Base-by-base conservation (phyloP, 92 coral and sea anemone genomes). In the Hydrozoanthus gracilis region DNA sequence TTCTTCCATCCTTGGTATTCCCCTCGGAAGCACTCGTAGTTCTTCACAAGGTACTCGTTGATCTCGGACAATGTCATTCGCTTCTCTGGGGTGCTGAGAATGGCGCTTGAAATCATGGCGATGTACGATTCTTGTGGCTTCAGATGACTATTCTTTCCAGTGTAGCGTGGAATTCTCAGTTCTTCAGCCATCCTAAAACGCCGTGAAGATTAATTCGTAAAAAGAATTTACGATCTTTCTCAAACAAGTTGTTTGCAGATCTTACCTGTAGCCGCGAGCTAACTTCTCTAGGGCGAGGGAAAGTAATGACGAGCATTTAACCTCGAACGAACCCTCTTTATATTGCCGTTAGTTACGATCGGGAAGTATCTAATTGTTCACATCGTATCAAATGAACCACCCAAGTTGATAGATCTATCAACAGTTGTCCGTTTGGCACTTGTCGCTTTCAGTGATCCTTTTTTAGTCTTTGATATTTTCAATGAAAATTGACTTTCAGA, bases 111-210 rank as follows among this genome's bases (percentile, higher is more conserved):
- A 14, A 88, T 88, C 77, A 88, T 78, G 3, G 91, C 88, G 8
- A 88, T 88, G 62, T 88, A 88, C 15, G 91, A 88, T n/a, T 88
- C 84, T 15, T 86, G 91, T 4, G 91, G 91, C 60, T 88, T 88
- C 50, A 54, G 44, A 17, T 76, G 82, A 7, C 54, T 65, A 45
- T 20, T 75, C 27, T 14, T 76, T 8, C 54, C 54, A 9, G 65
- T 12, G 67, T 56, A 51, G 9, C 66, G 15, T 51, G 49, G 54
- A 20, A 44, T 35, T 20, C 82, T 76, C 12, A 66, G 35, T 76
- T 52, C 82, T 6, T 52, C 66, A 12, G 82, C 18, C 82, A 76
- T 76, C 61, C 16, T 54, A 51, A 76, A 75, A 48, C 14, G 7
- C 0, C 8, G 12, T 20, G 13, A 50, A 54, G 11, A 51, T 9